Base-by-base conservation (phyloP, 2,797 vertebrate genomes). In the Gallinago solitaria region DNA sequence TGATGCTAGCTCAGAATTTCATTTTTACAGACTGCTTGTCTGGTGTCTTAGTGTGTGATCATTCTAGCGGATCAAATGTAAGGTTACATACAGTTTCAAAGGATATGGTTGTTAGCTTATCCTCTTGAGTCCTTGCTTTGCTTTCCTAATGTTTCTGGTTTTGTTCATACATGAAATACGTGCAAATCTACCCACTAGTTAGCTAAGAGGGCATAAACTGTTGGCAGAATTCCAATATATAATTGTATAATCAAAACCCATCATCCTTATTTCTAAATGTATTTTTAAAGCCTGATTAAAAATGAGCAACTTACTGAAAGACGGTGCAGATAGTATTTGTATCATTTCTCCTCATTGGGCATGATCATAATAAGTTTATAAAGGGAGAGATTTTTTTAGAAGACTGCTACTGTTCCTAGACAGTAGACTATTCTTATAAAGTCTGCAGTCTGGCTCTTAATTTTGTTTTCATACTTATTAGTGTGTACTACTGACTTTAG, bases 21-120 rank as follows among this genome's bases (percentile, higher is more conserved):
- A 8, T 7, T 41, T 91, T 85, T 63, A 28, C 0, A 0, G 14
- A 5, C 15, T 2, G 1, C 9, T 80, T 80, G 16, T 71, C n/a
- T 59, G 10, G 6, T 24, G 8, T 67, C 21, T 35, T n/a, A 35
- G 4, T 48, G 43, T 12, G 6, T 33, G 33, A 24, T 50, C 4
- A 0, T 56, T 59, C 39, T 77, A 7, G 41, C 19, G 13, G 19
- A 18, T 51, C 17, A 39, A 57, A 23, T 8, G 7, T 9, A 20
- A 13, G 43, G n/a, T 63, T 7, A 1, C 4, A 0, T n/a, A 13
- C 8, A 11, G 33, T 53, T 71, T 75, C 50, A 68, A 60, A 83
- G 32, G 20, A 24, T 67, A 16, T 11, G 10, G 4, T 24, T 75
- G 18, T 11, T 39, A 35, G 4, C 9, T 18, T 25, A 35, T 86